These are phyloP conservation scores for Tachystola acroxantha DNA, from an alignment of 2,888 invertebrate genomes.

Conservation along the genomic window DNA sequence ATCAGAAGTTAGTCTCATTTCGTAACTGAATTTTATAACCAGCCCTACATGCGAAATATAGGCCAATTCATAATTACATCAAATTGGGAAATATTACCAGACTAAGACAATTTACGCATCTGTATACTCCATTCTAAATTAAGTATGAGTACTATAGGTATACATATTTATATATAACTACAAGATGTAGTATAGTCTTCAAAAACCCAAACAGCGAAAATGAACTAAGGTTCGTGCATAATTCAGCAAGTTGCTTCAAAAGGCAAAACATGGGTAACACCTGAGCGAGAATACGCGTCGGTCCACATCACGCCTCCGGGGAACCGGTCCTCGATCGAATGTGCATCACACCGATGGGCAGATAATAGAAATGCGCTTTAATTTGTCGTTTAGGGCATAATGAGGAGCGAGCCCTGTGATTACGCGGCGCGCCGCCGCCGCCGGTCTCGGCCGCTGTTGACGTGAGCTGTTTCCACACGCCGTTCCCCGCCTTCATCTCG, in stretches of 20 bases:
- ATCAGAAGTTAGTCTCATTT: no score
- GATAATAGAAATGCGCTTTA: slow-evolving; percentile 78
- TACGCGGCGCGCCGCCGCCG: slow-evolving; percentile 72
- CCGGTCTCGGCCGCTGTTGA: slow-evolving; percentile 75
- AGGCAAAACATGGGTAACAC: slow-evolving; percentile 30
- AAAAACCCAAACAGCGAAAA: slow-evolving; percentile 14
- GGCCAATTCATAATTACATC: no score
- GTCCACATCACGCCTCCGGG: slow-evolving; percentile 32
- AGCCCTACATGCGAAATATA: no score
- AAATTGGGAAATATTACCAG: no score
- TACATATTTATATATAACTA: no score
- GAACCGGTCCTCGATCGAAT: slow-evolving; percentile 49
- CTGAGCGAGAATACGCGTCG: slow-evolving; percentile 32
- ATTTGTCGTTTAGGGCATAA: slow-evolving; percentile 78
- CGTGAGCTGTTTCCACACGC: slow-evolving; percentile 63
- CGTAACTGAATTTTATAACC: no score
- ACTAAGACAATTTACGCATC: no score
- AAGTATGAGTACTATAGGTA: no score
- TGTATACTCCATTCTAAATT: no score
- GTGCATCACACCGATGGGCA: slow-evolving; percentile 62
- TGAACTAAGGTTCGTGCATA: slow-evolving; percentile 39
- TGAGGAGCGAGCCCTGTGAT: slow-evolving; percentile 78
- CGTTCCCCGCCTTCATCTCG: slow-evolving; percentile 29
- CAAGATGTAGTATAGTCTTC: no score
- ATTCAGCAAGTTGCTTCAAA: slow-evolving; percentile 33